A percentile compares a stretch with the other conserved stretches of the same genome.
phyloP scores from a whole-genome alignment of 2,888 invertebrate genomes.

The Megalurothrips usitatus region DNA sequence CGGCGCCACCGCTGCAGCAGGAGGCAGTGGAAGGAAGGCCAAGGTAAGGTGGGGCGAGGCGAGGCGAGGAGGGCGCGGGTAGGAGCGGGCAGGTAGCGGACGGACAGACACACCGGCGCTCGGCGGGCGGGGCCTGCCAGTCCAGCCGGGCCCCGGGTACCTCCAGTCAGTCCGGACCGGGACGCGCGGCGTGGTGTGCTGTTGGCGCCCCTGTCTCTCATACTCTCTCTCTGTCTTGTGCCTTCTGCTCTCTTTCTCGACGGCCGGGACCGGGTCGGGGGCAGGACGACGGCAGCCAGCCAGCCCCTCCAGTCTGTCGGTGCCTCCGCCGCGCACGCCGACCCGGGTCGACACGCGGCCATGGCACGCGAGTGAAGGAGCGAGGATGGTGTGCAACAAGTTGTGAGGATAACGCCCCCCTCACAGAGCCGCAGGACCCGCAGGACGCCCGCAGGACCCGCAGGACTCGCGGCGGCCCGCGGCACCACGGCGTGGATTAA shows the following conservation, averaged over 20 bases:
- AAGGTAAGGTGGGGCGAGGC: background rate
- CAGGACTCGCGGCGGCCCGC: too few relatives aligned
- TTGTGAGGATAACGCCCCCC: too few relatives aligned
- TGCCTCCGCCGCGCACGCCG: background rate
- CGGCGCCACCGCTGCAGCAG: background rate
- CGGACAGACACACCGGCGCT: background rate
- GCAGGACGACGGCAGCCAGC: too few relatives aligned
- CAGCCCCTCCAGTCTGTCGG: too few relatives aligned
- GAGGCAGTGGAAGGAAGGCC: background rate
- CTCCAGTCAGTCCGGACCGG: background rate
- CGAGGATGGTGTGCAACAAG: background rate
- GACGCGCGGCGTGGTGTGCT: background rate
- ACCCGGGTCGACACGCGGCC: background rate
- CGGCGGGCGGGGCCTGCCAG: background rate
- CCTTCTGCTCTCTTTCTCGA: background rate
- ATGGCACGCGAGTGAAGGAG: background rate
- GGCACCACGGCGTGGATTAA: background rate
- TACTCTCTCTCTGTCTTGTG: background rate
- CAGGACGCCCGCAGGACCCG: too few relatives aligned
- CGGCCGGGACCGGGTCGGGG: background rate
- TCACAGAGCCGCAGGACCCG: too few relatives aligned
- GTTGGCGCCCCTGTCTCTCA: background rate
- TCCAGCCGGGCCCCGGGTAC: background rate
- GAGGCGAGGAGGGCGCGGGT: background rate
- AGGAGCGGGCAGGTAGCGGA: background rate